Evolutionary conservation across 2,888 invertebrate species (phyloP).

Genomic region (Trachelus stipa): DNA sequence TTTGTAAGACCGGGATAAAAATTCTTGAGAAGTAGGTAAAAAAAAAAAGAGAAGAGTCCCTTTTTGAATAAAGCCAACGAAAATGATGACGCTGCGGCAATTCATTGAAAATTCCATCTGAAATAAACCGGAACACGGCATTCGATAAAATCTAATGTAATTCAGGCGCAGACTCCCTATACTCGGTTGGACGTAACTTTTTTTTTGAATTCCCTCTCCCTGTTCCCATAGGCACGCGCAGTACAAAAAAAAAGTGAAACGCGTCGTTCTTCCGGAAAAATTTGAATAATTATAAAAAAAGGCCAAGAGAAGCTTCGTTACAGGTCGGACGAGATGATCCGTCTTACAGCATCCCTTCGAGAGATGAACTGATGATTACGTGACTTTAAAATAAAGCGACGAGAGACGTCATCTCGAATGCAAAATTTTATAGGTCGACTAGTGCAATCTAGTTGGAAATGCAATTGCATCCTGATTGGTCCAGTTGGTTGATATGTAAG

Average conservation of each 20-base stretch:
- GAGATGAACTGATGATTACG: no score
- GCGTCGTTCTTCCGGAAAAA: no score
- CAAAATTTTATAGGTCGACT: neutral
- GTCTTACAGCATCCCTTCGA: no score
- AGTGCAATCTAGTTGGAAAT: neutral
- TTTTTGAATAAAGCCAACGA: neutral
- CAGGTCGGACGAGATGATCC: no score
- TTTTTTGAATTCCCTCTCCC: neutral
- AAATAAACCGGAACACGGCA: neutral
- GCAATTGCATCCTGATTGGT: neutral
- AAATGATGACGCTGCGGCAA: neutral
- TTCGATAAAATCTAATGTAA: neutral
- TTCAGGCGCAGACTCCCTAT: neutral
- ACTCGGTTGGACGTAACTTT: neutral
- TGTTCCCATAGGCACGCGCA: neutral
- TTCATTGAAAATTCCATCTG: neutral
- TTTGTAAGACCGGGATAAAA: neutral
- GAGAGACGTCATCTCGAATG: neutral
- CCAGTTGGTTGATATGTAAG: neutral
- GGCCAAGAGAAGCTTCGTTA: no score
- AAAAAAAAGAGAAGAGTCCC: neutral
- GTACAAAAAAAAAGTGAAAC: neutral
- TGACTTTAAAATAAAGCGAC: neutral
- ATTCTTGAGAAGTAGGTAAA: constrained; percentile 1
- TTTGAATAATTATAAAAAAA: no score